phyloP scores from a whole-genome alignment of 2,888 invertebrate genomes.

The Tipula confusa region DNA sequence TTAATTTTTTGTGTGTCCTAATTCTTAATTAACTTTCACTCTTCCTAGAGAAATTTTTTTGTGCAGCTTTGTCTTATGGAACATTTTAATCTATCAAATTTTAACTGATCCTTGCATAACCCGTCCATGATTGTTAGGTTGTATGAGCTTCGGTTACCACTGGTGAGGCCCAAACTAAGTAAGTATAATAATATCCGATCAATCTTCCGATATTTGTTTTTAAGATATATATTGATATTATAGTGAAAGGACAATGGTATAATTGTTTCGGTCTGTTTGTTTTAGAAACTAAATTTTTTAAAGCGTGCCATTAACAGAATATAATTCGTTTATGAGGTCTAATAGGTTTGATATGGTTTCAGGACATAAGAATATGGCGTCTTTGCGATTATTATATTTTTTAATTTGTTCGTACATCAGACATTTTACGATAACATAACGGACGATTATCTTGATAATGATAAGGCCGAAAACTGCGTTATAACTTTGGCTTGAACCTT shows the following conservation, averaged over 20 bases:
- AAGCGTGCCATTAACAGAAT: constrained; percentile 8
- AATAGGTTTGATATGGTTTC: neutral
- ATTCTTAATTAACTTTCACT: no score
- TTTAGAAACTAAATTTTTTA: neutral
- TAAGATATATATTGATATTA: constrained; percentile 1
- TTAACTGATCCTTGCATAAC: no score
- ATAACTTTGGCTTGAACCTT: no score
- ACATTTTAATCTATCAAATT: no score
- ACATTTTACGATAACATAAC: neutral
- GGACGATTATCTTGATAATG: no score
- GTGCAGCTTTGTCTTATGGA: no score
- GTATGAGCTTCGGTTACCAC: no score
- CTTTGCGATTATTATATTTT: neutral
- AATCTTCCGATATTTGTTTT: neutral
- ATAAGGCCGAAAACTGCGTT: no score
- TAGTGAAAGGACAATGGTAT: neutral
- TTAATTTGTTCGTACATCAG: neutral
- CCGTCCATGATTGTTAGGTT: no score
- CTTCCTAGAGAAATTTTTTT: no score
- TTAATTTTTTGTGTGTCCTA: no score
- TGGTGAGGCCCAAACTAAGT: neutral
- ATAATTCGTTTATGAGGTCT: neutral
- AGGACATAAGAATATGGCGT: neutral
- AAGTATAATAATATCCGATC: constrained; percentile 16
- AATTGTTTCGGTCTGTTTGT: constrained; percentile 15